Percentiles rank a stretch among this genome's conserved stretches.
Conservation (phyloP, 2,113 vertebrate species). For the Brachionichthys hirsutus region DNA sequence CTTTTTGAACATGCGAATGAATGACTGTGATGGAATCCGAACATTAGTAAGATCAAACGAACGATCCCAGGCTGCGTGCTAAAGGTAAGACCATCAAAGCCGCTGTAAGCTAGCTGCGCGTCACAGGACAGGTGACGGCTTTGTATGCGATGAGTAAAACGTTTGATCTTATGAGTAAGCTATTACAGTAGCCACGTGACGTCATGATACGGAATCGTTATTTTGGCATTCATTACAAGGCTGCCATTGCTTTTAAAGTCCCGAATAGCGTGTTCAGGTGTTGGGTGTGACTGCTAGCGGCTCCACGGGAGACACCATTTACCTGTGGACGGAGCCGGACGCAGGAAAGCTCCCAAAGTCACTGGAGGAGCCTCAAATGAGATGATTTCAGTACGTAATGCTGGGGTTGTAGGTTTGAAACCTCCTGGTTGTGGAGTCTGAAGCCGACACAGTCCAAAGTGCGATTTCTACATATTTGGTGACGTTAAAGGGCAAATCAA, state of each 20-base stretch:
- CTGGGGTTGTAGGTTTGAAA: neutral
- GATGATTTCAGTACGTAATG: neutral
- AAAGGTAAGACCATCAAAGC: constrained; percentile 43
- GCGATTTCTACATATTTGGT: neutral
- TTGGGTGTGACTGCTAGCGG: constrained; percentile 4
- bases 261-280: neutral
- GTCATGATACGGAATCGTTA: no score
- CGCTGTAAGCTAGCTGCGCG: constrained; percentile 36
- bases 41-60: neutral
- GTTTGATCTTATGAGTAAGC: no score
- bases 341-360: neutral
- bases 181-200: neutral
- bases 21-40: neutral
- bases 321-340: neutral
- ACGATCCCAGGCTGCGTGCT: constrained; percentile 6
- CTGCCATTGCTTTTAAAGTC: neutral
- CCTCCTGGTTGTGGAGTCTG: neutral
- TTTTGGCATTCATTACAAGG: no score
- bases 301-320: neutral
- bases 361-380: neutral
- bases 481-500: neutral
- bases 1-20: neutral
- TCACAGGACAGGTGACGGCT: constrained; percentile 18
- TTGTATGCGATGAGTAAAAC: no score
- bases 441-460: neutral